These are phyloP conservation scores for Silvanus unidentatus DNA, from an alignment of 2,888 invertebrate species.

Conservation along the genomic window DNA sequence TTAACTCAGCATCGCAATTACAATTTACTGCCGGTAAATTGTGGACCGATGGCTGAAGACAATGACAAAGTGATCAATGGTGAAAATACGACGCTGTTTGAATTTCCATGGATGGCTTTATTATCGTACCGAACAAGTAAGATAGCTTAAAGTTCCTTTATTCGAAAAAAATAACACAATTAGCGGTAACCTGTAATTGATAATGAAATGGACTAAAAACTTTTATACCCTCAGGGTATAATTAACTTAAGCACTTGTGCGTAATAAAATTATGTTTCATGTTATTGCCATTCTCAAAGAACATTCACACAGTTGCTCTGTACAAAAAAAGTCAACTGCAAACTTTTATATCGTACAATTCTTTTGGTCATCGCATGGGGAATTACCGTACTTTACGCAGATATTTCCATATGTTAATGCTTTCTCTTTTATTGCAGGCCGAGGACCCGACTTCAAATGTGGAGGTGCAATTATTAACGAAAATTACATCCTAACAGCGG, in stretches of 20 bases:
- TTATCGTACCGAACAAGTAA: slow-evolving; percentile 50
- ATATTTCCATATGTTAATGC: not conserved
- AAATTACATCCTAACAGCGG: slow-evolving; percentile 54
- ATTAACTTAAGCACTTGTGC: too few species aligned
- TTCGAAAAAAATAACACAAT: too few species aligned
- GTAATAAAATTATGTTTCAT: too few species aligned
- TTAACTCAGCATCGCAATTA: slow-evolving; percentile 41
- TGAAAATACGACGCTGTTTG: slow-evolving; percentile 53
- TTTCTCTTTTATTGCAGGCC: slow-evolving; percentile 23
- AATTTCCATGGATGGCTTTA: slow-evolving; percentile 73
- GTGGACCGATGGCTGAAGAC: slow-evolving; percentile 52
- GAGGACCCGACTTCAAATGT: slow-evolving; percentile 40
- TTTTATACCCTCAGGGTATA: too few species aligned
- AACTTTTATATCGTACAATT: too few species aligned
- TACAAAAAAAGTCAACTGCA: too few species aligned
- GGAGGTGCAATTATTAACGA: slow-evolving; percentile 52
- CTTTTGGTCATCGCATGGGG: too few species aligned
- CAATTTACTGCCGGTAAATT: slow-evolving; percentile 43
- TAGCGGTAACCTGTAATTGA: too few species aligned
- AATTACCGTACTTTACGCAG: not conserved
- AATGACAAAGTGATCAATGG: slow-evolving; percentile 55
- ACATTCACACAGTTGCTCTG: too few species aligned
- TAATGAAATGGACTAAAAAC: too few species aligned
- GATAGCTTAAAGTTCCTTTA: not conserved
- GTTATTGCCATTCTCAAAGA: too few species aligned